Conservation (phyloP, 2,797 vertebrate genomes). For the Podargus strigoides region DNA sequence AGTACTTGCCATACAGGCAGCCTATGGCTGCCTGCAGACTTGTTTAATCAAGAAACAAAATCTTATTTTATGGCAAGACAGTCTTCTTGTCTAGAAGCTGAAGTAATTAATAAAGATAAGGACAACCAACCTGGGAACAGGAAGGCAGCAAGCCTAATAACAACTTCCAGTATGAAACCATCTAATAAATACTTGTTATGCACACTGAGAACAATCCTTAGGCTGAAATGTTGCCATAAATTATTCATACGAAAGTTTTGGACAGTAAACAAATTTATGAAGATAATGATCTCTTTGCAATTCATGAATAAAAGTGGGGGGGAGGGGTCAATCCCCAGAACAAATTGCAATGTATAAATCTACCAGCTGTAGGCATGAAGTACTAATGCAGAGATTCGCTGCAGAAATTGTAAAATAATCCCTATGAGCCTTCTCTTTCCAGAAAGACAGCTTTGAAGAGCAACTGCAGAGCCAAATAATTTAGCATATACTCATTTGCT, state of each 20-base stretch:
- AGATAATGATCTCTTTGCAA: slow-evolving; percentile 60
- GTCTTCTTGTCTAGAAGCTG: background rate
- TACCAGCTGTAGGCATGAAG: slow-evolving; percentile 11
- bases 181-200: slow-evolving; percentile 57
- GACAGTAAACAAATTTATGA: slow-evolving; percentile 59
- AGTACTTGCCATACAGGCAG: background rate
- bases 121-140: slow-evolving; percentile 14
- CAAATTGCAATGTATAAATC: slow-evolving; percentile 26
- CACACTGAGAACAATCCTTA: slow-evolving; percentile 32
- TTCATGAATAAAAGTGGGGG: slow-evolving; percentile 44
- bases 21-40: background rate
- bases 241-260: slow-evolving; percentile 53
- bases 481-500: slow-evolving; percentile 18
- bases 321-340: slow-evolving; percentile 41
- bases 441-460: slow-evolving; percentile 37
- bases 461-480: slow-evolving; percentile 29
- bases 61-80: background rate
- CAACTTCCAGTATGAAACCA: slow-evolving; percentile 19
- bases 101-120: slow-evolving; percentile 52
- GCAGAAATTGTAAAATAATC: slow-evolving; percentile 40
- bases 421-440: background rate
- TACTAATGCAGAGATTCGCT: background rate
- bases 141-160: slow-evolving; percentile 23
- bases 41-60: slow-evolving; percentile 6
- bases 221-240: slow-evolving; percentile 48